Evolutionary conservation across 2,888 invertebrate genomes (phyloP).

Genomic region (Eupithecia pulchellata): DNA sequence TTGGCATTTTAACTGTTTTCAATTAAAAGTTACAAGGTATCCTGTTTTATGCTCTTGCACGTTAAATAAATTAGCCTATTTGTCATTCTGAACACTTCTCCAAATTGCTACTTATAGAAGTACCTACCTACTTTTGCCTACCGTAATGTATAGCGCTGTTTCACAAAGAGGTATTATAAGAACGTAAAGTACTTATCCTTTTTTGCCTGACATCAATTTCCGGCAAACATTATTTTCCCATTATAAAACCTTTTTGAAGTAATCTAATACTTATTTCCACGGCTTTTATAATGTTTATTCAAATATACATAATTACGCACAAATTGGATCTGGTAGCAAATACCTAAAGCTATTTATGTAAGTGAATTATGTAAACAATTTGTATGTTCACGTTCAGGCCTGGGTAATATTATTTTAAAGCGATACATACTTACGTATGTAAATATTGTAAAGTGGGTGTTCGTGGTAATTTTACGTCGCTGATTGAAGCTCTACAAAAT

Average conservation of each 20-base stretch:
- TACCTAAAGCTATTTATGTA: neutral
- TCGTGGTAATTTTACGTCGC: neutral
- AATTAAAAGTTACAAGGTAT: no score
- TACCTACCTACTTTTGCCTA: neutral
- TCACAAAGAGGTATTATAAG: no score
- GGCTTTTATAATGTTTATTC: neutral
- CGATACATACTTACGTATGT: constrained; percentile 2
- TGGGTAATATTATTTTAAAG: constrained; percentile 1
- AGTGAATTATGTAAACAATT: constrained; percentile 1
- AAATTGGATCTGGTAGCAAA: neutral
- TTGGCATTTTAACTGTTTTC: no score
- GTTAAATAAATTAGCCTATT: neutral
- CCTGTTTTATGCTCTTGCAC: no score
- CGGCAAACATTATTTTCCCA: neutral
- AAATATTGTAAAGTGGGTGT: neutral
- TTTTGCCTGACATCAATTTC: neutral
- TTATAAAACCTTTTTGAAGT: neutral
- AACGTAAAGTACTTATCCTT: neutral
- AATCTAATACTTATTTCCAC: neutral
- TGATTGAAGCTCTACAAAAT: neutral
- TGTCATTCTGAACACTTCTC: neutral
- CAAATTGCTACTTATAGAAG: no score
- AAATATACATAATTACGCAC: neutral
- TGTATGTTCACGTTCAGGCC: neutral
- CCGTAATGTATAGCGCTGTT: no score